Base-by-base conservation (phyloP, 2,113 vertebrate genomes). In the Peromyscus leucopus region DNA sequence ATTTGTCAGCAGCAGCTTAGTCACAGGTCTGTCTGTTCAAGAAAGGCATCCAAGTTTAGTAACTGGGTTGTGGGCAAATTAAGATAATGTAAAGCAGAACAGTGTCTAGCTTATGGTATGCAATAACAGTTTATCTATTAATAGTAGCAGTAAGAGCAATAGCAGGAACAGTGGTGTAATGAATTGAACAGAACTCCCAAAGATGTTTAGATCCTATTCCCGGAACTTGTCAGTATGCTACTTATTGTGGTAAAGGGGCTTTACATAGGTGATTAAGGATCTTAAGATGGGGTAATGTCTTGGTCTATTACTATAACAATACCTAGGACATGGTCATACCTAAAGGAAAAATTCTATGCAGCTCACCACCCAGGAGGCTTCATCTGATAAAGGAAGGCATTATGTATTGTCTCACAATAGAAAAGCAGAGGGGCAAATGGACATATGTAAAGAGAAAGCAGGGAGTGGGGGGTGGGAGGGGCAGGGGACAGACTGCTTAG, bases 1-100 rank as follows among this genome's bases (percentile, higher is more conserved):
- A 75, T 83, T 91, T 96, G 61, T 91, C 92, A 95, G 31, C 63
- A 79, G n/a, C 78, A 63, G 75, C 48, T 96, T 93, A 94, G 93
- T 96, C 79, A 95, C 36, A 94, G 92, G 74, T 46, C 78, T 91
- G 31, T 72, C 69, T 88, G 48, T n/a, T 61, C 76, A 67, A 96
- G 85, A 84, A 94, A 94, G 7, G 86, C 83, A 76, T 2, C 72
- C 51, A 75, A 13, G 92, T 59, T 94, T 57, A 91, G 3, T 97
- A 31, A 88, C 83, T 90, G 63, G 42, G 24, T 89, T 85, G 2
- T 36, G 28, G 63, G 39, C 21, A 85, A 72, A 84, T 86, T 9
- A 17, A 92, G 36, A 86, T 31, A 86, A 85, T 84, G 17, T 74
- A 78, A 59, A 94, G 22, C 24, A 78, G 39, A n/a, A 46, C 9